Percentiles rank a stretch among this genome's conserved stretches.
phyloP scores from a whole-genome alignment of 2,888 invertebrate genomes.

The Malthinus flaveolus region DNA sequence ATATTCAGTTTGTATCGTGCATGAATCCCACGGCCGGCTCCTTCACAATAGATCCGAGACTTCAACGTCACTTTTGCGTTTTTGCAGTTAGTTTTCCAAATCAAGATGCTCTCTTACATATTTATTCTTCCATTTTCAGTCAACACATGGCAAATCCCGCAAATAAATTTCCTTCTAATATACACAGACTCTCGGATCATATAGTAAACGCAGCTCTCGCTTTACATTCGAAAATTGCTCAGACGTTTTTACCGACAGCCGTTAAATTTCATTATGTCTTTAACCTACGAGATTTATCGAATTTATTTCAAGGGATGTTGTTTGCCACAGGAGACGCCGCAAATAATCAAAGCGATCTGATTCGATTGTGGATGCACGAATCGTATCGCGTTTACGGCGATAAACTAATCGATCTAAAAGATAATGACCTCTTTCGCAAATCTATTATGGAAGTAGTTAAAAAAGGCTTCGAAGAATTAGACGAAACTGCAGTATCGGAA shows the following conservation, averaged over 20 bases:
- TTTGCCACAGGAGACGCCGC: constrained; percentile 79
- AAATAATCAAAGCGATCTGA: constrained; percentile 68
- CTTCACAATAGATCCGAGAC: constrained; percentile 88
- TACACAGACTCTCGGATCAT: constrained; percentile 63
- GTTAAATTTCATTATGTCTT: constrained; percentile 94
- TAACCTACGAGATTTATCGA: constrained; percentile 89
- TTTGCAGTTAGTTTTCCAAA: constrained; percentile 89
- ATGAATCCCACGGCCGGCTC: constrained; percentile 98
- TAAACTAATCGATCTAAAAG: constrained; percentile 81
- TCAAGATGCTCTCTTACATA: constrained; percentile 77
- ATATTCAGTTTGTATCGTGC: constrained; percentile 91
- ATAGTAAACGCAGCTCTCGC: constrained; percentile 74
- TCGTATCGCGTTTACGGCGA: constrained; percentile 89
- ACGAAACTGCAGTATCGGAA: constrained; percentile 71
- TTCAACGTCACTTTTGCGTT: constrained; percentile 86
- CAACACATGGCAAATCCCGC: constrained; percentile 71
- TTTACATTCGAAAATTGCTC: constrained; percentile 75
- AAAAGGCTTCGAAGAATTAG: constrained; percentile 74
- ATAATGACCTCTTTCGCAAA: constrained; percentile 74
- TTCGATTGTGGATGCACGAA: constrained; percentile 89
- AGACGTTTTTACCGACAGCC: constrained; percentile 87
- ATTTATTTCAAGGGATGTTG: constrained; percentile 90
- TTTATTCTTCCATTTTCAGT: constrained; percentile 80
- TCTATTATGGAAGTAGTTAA: constrained; percentile 75
- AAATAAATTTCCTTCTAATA: constrained; percentile 66